These are phyloP conservation scores for Alosa sapidissima DNA, from an alignment of 2,797 vertebrate genomes.

Conservation along the genomic window DNA sequence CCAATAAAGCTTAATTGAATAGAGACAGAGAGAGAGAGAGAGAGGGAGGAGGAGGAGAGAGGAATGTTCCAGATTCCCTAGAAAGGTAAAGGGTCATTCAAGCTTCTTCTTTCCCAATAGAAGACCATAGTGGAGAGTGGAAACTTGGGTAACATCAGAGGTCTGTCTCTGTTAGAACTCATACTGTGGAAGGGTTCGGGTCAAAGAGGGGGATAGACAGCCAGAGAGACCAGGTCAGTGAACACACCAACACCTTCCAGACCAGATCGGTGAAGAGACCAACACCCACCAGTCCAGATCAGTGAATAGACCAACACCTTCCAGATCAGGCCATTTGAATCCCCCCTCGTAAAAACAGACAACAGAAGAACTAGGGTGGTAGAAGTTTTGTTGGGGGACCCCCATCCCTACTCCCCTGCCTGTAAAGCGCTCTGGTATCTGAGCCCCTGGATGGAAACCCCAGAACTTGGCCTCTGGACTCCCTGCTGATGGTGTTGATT, in stretches of 20 bases:
- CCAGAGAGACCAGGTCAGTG: not conserved
- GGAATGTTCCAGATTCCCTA: no score
- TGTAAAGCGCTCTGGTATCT: not conserved
- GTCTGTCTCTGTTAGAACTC: not conserved
- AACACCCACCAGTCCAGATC: no score
- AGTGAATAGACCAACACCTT: no score
- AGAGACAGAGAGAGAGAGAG: no score
- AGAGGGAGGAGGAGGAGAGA: no score
- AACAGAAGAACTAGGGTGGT: not conserved
- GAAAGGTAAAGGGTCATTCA: no score
- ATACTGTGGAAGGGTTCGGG: not conserved
- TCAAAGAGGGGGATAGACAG: not conserved
- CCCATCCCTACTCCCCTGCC: not conserved
- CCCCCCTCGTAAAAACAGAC: not conserved
- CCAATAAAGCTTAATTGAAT: no score
- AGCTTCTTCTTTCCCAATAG: no score
- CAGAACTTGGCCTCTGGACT: not conserved
- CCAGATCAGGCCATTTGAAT: no score
- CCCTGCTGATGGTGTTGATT: slow-evolving; percentile 45
- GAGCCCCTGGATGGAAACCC: not conserved
- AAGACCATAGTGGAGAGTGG: no score
- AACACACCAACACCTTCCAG: not conserved
- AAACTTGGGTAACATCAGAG: no score
- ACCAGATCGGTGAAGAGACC: no score
- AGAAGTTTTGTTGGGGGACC: not conserved